Percentiles rank a stretch among this genome's conserved stretches.
Evolutionary conservation across 2,888 invertebrate species (phyloP).

Genomic region (Trypoxylon attenuatum): DNA sequence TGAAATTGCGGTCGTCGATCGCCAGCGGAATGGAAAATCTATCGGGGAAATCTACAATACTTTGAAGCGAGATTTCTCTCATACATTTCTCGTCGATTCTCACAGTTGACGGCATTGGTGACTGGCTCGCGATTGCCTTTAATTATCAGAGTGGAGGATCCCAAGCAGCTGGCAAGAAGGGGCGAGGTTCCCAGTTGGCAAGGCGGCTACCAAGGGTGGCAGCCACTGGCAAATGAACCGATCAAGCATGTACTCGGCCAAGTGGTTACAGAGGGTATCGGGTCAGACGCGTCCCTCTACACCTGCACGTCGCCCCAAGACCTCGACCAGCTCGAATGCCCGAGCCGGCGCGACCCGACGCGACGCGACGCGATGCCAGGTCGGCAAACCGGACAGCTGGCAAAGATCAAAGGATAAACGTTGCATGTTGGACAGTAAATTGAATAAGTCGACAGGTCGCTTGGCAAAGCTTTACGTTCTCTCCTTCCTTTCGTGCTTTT

Average conservation of each 20-base stretch:
- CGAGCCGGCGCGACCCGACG: neutral
- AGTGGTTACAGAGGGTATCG: slow-evolving; percentile 53
- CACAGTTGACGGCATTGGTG: too few relatives aligned
- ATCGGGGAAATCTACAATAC: too few relatives aligned
- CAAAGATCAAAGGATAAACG: slow-evolving; percentile 45
- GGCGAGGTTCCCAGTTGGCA: slow-evolving; percentile 31
- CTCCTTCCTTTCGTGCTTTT: too few relatives aligned
- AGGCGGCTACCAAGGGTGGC: slow-evolving; percentile 13
- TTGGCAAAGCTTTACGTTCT: too few relatives aligned
- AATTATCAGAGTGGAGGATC: slow-evolving; percentile 43
- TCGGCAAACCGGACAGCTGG: slow-evolving; percentile 1
- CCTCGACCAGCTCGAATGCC: neutral
- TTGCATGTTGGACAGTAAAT: slow-evolving; percentile 4
- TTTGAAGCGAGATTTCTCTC: too few relatives aligned
- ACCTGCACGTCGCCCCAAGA: slow-evolving; percentile 8
- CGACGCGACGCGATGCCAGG: slow-evolving; percentile 1
- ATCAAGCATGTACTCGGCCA: slow-evolving; percentile 49
- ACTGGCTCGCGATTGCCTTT: slow-evolving; percentile 41
- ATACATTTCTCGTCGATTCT: too few relatives aligned
- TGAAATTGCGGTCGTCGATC: too few relatives aligned
- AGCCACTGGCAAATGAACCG: slow-evolving; percentile 53
- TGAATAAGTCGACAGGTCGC: slow-evolving; percentile 1
- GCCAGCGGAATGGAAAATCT: too few relatives aligned
- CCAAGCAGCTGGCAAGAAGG: slow-evolving; percentile 27
- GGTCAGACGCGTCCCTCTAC: slow-evolving; percentile 31